Evolutionary conservation across 2,113 vertebrate genomes (phyloP), one percentile per base, ranked within the genome.

Genomic region (Saguinus imperator): DNA sequence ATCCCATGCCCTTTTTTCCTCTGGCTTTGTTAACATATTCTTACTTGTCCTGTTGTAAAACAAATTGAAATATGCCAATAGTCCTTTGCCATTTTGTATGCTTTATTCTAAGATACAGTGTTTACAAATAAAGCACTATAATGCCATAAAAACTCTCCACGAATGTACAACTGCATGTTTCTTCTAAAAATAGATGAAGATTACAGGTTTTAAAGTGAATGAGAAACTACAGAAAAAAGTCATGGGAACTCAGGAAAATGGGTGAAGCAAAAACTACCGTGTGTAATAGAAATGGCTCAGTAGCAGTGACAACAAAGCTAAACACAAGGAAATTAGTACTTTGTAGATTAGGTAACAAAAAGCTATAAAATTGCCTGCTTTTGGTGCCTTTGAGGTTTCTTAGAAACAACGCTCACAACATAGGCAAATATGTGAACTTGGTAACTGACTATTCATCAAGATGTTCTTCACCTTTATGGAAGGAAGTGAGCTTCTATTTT

Each of bases 21-120:
- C 88, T 80, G 12, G 61, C 5, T 94, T 87, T 61, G 16, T 80
- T 87, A 77, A 70, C 48, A 73, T 55, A 32, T 55, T 76, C 90
- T 97, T 93, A 97, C 88, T 94, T 95, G 52, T 91, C 84, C 90
- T 80, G 87, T 79, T 82, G 35, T 2, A 4, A 97, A 96, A 93
- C n/a, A 89, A 87, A 43, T 66, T 88, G 64, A 97, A 97, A 93
- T 94, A 96, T 96, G 86, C 87, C 82, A 76, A 94, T 81, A 94
- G 90, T 94, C 97, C 94, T 97, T 94, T 98, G 98, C 88, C 89
- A 97, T 92, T 92, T 89, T 70, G 89, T 81, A 98, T 87, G 85
- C 79, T 92, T 97, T 96, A 84, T 79, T 95, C 97, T 93, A 97
- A 94, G 79, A 87, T 87, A 92, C 17, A 92, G 77, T 94, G 70